Evolutionary conservation across 2,888 invertebrate species (phyloP).

Genomic region (Chymomyza procnemis): DNA sequence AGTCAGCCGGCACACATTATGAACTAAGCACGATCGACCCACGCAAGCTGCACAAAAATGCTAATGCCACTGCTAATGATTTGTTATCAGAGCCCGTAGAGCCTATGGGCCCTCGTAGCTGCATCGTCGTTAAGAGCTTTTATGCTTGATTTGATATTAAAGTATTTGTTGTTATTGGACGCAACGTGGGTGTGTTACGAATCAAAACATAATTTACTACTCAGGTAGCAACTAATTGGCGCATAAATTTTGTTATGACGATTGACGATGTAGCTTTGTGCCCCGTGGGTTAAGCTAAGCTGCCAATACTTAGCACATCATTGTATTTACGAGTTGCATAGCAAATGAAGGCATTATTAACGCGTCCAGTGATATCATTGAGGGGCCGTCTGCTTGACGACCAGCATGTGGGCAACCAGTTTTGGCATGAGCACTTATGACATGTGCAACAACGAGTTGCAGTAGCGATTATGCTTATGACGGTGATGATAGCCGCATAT

Average conservation of each 20-base stretch:
- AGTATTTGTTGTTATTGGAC: background rate
- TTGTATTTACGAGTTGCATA: constrained; percentile 38
- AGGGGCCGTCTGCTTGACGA: constrained; percentile 15
- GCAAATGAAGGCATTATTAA: constrained; percentile 19
- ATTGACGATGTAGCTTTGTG: constrained; percentile 14
- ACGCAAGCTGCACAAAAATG: constrained; percentile 39
- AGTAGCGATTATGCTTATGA: constrained; percentile 19
- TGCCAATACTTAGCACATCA: constrained; percentile 46
- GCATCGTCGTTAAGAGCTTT: constrained; percentile 49
- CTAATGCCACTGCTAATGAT: constrained; percentile 50
- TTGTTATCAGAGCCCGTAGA: constrained; percentile 61
- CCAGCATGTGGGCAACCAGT: constrained; percentile 13
- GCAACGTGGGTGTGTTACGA: constrained; percentile 52
- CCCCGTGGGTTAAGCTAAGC: constrained; percentile 33
- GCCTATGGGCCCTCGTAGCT: constrained; percentile 7
- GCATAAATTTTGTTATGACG: constrained; percentile 53
- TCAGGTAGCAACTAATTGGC: constrained; percentile 67
- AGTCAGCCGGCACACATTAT: constrained; percentile 19
- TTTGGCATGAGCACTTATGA: constrained; percentile 52
- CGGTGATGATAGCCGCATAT: constrained; percentile 11
- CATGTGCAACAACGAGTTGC: constrained; percentile 33
- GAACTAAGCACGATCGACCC: constrained; percentile 14
- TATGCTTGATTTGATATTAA: constrained; percentile 46
- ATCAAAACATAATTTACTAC: constrained; percentile 32
- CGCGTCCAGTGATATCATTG: constrained; percentile 4